Evolutionary conservation across 2,797 vertebrate genomes (phyloP).

Genomic region (Xerus rutilus): DNA sequence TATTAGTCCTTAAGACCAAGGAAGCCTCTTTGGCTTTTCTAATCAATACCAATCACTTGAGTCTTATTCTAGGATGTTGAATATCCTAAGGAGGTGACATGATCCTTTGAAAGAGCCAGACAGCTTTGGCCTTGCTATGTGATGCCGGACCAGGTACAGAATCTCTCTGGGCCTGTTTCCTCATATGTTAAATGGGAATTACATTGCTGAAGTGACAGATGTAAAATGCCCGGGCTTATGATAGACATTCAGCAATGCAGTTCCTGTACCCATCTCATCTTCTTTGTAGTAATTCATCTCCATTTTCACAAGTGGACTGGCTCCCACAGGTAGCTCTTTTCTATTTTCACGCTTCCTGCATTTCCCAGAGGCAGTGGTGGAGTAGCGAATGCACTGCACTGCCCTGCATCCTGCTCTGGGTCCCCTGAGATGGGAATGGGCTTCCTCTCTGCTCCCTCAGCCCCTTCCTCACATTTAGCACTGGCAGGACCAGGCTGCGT

Average conservation of each 20-base stretch:
- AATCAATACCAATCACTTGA: not conserved
- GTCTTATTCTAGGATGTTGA: not conserved
- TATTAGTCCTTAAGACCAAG: not conserved
- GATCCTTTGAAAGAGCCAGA: not conserved
- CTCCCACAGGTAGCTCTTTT: not conserved
- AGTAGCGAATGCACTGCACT: accelerated
- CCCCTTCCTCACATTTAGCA: accelerated
- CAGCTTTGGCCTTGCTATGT: not conserved
- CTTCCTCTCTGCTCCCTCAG: not conserved
- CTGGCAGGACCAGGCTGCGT: not conserved
- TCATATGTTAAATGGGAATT: not conserved
- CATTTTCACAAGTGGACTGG: not conserved
- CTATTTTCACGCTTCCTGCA: accelerated
- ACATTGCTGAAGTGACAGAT: not conserved
- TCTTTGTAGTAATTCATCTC: too few species aligned
- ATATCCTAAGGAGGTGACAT: not conserved
- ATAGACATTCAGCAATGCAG: not conserved
- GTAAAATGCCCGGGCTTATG: not conserved
- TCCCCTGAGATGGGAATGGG: too few species aligned
- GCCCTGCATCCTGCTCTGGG: accelerated
- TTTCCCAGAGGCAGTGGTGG: accelerated
- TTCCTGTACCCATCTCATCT: accelerated
- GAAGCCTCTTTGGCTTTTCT: constrained; percentile 6
- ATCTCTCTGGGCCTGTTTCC: not conserved
- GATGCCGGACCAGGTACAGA: not conserved